A percentile compares a stretch with the other conserved stretches of the same genome.
These are phyloP conservation scores for Motacilla alba DNA, from an alignment of 2,113 vertebrate species.

Conservation along the genomic window DNA sequence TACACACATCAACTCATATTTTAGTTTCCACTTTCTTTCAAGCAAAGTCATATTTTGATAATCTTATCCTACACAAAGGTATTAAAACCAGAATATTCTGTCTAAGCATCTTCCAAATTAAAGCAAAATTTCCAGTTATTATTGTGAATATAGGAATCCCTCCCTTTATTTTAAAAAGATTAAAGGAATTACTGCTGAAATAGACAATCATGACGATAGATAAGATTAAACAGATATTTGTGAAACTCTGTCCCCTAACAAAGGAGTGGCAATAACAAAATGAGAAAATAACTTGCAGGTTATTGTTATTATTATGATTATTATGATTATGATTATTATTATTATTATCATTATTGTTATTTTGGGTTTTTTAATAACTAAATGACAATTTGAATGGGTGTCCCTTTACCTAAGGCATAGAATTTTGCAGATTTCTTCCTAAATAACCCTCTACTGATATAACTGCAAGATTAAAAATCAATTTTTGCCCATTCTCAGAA, in stretches of 20 bases:
- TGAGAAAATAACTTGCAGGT: neutral
- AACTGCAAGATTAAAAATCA: slow-evolving; percentile 3
- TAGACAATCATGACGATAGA: neutral
- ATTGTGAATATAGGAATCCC: neutral
- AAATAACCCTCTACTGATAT: neutral
- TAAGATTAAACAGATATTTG: neutral
- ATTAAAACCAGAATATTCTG: neutral
- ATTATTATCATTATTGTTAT: neutral
- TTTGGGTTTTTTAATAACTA: neutral
- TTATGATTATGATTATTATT: neutral
- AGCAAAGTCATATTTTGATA: neutral
- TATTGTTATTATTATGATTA: neutral
- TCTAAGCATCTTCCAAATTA: neutral
- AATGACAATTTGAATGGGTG: neutral
- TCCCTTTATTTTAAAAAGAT: neutral
- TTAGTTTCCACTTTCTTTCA: neutral
- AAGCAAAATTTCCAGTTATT: neutral
- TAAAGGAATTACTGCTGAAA: neutral
- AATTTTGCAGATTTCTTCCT: neutral
- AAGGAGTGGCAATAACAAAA: neutral
- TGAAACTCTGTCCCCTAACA: neutral
- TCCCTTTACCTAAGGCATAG: neutral
- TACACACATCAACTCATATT: neutral
- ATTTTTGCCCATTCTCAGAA: neutral
- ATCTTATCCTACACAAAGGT: neutral